Conservation (phyloP, 2,113 vertebrate species). For the Pygoscelis antarcticus region DNA sequence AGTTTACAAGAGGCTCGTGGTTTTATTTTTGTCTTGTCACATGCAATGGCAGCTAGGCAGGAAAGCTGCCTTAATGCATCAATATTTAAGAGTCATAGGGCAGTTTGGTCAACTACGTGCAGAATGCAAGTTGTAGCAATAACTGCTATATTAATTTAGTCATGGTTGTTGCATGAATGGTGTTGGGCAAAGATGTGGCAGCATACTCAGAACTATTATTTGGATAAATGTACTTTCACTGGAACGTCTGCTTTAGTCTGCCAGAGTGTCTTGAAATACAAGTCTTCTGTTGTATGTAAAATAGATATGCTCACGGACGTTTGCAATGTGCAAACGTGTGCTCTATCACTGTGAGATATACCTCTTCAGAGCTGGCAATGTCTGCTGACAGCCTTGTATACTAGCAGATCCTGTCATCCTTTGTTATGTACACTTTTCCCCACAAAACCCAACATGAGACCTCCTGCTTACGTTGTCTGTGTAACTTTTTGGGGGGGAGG, state of each 20-base stretch:
- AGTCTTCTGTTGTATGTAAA: neutral
- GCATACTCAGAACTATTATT: neutral
- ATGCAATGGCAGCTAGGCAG: neutral
- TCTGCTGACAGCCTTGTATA: neutral
- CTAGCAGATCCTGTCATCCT: neutral
- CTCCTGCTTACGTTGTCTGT: neutral
- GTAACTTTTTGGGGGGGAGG: neutral
- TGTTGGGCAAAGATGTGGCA: neutral
- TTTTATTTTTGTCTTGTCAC: slow-evolving; percentile 68
- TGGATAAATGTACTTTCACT: neutral
- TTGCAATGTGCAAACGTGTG: neutral
- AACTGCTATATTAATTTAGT: neutral
- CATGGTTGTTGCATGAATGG: neutral
- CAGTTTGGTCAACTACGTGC: neutral
- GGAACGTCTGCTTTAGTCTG: neutral
- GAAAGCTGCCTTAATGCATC: neutral
- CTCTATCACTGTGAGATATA: neutral
- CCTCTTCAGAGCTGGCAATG: neutral
- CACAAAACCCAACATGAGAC: neutral
- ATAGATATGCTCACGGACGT: neutral
- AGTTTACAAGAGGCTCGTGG: slow-evolving; percentile 33
- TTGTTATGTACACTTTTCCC: fast-evolving
- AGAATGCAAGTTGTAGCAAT: neutral
- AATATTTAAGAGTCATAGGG: neutral
- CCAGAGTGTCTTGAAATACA: neutral